A percentile compares a stretch with the other conserved stretches of the same genome.
These are phyloP conservation scores for Gadus chalcogrammus DNA, from an alignment of 2,113 vertebrate species.

Conservation along the genomic window DNA sequence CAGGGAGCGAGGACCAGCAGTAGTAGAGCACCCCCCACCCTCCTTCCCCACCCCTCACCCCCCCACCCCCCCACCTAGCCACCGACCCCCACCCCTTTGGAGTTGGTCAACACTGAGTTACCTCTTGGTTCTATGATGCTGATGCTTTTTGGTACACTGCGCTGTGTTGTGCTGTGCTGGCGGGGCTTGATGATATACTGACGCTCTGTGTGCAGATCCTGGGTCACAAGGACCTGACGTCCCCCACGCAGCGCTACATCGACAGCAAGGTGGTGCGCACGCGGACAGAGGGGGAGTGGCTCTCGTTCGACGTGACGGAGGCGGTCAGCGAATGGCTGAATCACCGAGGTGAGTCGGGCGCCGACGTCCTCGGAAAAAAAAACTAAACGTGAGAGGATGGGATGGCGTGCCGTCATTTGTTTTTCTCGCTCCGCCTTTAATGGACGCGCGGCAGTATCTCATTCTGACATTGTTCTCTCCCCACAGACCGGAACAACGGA, in stretches of 20 bases:
- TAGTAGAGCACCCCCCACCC: no score
- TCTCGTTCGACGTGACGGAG: constrained; percentile 95
- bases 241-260: constrained; percentile 93
- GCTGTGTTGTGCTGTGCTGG: no score
- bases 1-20: constrained; percentile 5
- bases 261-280: constrained; percentile 96
- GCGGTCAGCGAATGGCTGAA: constrained; percentile 94
- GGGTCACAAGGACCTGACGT: constrained; percentile 82
- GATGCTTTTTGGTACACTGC: not conserved
- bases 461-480: constrained; percentile 34
- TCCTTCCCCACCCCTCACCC: not conserved
- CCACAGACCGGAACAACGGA: constrained; percentile 93
- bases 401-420: not conserved
- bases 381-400: not conserved
- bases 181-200: not conserved
- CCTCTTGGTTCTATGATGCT: not conserved
- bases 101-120: not conserved
- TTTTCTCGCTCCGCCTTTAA: not conserved
- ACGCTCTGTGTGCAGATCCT: constrained; percentile 54
- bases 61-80: no score
- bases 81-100: constrained; percentile 3
- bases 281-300: constrained; percentile 91
- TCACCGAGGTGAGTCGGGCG: constrained; percentile 82
- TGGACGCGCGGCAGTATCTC: not conserved
- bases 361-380: not conserved